These are phyloP conservation scores for Malacoraja senta DNA, from an alignment of 2,797 vertebrate genomes.

Conservation along the genomic window DNA sequence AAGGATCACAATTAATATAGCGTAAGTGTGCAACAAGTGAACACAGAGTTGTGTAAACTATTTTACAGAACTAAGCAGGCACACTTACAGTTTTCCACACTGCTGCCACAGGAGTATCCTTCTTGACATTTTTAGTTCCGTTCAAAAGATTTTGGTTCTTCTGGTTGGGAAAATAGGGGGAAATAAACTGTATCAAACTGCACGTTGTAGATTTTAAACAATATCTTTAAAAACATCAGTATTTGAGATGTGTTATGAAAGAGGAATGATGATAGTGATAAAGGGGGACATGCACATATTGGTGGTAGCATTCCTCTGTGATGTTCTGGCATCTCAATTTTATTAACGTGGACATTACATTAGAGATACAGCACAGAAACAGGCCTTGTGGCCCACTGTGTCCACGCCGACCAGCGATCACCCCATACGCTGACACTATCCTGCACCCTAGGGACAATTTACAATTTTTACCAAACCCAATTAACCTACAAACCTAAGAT, in stretches of 20 bases:
- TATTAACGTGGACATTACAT: no score
- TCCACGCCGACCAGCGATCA: no score
- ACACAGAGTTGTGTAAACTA: background rate
- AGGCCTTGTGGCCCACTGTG: no score
- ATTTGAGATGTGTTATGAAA: background rate
- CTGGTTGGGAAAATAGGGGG: conserved; percentile 41
- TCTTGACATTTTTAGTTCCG: conserved; percentile 43
- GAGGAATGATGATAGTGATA: background rate
- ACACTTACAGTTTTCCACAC: conserved; percentile 51
- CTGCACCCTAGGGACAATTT: no score
- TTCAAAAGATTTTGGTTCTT: conserved; percentile 42
- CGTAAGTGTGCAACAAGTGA: no score
- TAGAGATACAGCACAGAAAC: no score
- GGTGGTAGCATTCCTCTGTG: background rate
- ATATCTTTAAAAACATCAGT: background rate
- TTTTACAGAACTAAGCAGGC: background rate
- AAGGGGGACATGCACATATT: background rate
- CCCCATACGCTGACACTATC: no score
- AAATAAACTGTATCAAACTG: background rate
- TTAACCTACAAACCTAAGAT: no score
- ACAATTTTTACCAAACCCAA: no score
- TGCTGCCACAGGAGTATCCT: conserved; percentile 41
- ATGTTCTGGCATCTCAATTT: background rate
- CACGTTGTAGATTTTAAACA: background rate
- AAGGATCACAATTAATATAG: background rate